These are phyloP conservation scores for Lerema accius DNA, from an alignment of 1,140 invertebrate genomes.

Conservation along the genomic window DNA sequence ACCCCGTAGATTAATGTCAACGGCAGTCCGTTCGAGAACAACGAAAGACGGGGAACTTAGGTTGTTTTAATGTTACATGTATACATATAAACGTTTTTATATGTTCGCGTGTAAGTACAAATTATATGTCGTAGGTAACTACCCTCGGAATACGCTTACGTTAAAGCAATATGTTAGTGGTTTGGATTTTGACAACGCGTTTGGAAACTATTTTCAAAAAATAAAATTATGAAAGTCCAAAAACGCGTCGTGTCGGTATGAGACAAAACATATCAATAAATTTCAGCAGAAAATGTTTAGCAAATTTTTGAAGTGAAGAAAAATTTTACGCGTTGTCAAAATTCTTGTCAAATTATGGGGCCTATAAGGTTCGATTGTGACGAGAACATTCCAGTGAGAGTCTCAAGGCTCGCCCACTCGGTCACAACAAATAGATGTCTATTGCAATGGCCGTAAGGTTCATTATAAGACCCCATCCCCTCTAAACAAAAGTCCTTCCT, in stretches of 20 bases:
- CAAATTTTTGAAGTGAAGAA: no score
- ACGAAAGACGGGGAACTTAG: conserved; percentile 75
- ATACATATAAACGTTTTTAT: conserved; percentile 60
- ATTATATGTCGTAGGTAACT: conserved; percentile 64
- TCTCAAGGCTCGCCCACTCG: conserved; percentile 39
- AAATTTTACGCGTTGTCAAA: conserved; percentile 24
- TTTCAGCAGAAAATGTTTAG: not conserved
- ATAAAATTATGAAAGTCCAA: no score
- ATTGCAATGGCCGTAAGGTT: conserved; percentile 39
- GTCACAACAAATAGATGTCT: conserved; percentile 31
- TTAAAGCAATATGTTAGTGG: conserved; percentile 67
- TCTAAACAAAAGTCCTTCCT: no score
- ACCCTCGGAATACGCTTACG: conserved; percentile 72
- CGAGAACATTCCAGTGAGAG: conserved; percentile 74
- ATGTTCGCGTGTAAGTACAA: conserved; percentile 75
- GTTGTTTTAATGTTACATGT: conserved; percentile 70
- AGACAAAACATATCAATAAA: conserved; percentile 24
- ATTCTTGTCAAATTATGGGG: conserved; percentile 37
- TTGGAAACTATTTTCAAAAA: not conserved
- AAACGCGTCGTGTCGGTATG: not conserved
- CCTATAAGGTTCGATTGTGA: conserved; percentile 44
- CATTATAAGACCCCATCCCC: conserved; percentile 46
- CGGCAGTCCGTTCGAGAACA: conserved; percentile 72
- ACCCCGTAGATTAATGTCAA: conserved; percentile 62
- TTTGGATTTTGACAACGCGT: conserved; percentile 13